Percentiles rank a stretch among this genome's conserved stretches.
Evolutionary conservation across 2,113 vertebrate species (phyloP).

Genomic region (Perca schrenkii): DNA sequence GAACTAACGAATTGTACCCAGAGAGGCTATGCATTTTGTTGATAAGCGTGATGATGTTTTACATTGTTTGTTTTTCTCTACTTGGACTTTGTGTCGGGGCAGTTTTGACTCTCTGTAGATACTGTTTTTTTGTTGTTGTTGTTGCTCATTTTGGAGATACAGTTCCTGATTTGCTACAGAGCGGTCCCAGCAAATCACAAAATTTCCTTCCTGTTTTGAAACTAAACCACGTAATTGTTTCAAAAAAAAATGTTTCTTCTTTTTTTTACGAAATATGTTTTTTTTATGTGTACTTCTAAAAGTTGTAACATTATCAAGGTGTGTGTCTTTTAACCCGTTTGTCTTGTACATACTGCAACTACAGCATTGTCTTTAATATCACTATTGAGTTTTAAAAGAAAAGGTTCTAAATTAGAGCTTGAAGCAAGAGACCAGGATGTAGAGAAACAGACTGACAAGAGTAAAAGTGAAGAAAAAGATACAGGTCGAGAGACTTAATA

Average conservation of each 20-base stretch:
- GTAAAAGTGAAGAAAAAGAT: neutral
- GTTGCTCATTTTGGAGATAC: neutral
- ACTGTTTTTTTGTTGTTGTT: neutral
- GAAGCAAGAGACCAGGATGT: neutral
- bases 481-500: neutral
- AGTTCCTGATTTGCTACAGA: constrained; percentile 27
- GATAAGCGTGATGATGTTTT: neutral
- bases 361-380: neutral
- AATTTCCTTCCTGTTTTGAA: constrained; percentile 40
- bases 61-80: too few species aligned
- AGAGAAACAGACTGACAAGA: neutral
- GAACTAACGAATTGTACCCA: neutral
- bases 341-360: neutral
- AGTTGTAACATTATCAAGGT: neutral
- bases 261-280: neutral
- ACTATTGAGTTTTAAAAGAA: neutral
- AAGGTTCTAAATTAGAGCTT: neutral
- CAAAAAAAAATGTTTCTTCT: neutral
- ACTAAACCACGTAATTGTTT: neutral
- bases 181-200: neutral
- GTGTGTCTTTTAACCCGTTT: neutral
- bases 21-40: constrained; percentile 6
- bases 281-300: neutral
- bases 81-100: neutral
- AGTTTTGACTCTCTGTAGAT: neutral